Evolutionary conservation across 2,113 vertebrate genomes (phyloP).

Genomic region (Corythaeola cristata): DNA sequence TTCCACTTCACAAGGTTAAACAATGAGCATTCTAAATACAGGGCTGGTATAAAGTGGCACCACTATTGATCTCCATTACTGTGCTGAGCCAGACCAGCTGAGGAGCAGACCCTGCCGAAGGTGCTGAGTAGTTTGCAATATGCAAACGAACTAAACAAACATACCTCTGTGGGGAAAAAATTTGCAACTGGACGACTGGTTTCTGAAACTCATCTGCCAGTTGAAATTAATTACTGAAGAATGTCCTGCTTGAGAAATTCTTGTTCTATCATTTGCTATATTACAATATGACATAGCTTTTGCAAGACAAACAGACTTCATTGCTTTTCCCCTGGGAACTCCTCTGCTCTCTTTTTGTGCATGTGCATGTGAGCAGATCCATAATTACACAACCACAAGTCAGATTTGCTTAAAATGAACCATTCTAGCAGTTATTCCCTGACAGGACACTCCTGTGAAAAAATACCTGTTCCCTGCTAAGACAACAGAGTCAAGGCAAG

Average conservation of each 20-base stretch:
- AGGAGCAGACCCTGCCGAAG: not conserved
- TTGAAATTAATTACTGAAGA: not conserved
- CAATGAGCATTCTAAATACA: not conserved
- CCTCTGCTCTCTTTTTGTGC: not conserved
- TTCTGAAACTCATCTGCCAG: not conserved
- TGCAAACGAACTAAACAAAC: not conserved
- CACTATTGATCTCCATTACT: conserved; percentile 17
- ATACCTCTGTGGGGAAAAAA: not conserved
- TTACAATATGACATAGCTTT: not conserved
- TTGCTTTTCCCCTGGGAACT: not conserved
- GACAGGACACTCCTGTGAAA: not conserved
- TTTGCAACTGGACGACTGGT: not conserved
- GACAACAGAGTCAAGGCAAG: not conserved
- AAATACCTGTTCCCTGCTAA: not conserved
- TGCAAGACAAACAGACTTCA: conserved; percentile 4
- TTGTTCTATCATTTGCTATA: not conserved
- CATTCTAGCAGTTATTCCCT: not conserved
- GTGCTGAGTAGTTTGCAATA: not conserved
- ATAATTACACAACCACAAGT: conserved; percentile 32
- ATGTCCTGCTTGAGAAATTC: not conserved
- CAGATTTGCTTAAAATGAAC: conserved; percentile 1
- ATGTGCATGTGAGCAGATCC: not conserved
- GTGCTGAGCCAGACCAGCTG: conserved; percentile 1
- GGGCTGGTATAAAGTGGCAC: not conserved
- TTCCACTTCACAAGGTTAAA: conserved; percentile 2